Evolutionary conservation across 2,888 invertebrate genomes (phyloP), one percentile per base, ranked within the genome.

Genomic region (Torymus auratus): DNA sequence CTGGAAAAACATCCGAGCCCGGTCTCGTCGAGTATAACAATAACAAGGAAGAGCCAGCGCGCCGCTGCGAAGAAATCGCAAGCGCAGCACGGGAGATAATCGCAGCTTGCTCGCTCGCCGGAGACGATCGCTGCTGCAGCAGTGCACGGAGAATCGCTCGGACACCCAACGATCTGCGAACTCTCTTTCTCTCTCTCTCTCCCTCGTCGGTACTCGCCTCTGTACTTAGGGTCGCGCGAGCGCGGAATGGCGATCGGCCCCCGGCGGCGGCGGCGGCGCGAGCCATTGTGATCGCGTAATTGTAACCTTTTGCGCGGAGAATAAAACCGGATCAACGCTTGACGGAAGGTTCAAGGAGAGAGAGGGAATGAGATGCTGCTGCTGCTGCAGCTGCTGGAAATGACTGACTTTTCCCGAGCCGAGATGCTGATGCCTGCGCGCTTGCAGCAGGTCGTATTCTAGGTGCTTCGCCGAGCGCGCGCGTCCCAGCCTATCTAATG

Each of bases 251-350:
- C 82, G 81, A 81, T 69, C 78, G 81, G 83, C 83, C 85, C 67
- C 85, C 87, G 84, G 83, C 81, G 83, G 86, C 85, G 85, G 85
- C 82, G 81, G 86, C 85, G 85, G 85, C 82, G 80, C 83, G 82
- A 85, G 86, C 84, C 86, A 86, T 88, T 88, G 88, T 86, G 84
- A 86, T 87, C 83, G 78, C 77, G 87, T 87, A 87, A 88, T 88
- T 87, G 87, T 83, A 81, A 84, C 85, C 79, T 84, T 81, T 85
- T 82, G 82, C 79, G 41, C 56, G 41, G 67, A 75, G 78, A 84
- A 85, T 82, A 86, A 85, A 89, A 88, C 88, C 89, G 87, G 88
- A 89, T 89, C 87, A 86, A 20, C 10, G 28, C 58, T 67, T 53
- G 52, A 67, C 61, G 72, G 72, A 64, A 68, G 73, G 68, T 73